Conservation (phyloP, 2,888 invertebrate genomes). For the Cyrtodaria siliqua region DNA sequence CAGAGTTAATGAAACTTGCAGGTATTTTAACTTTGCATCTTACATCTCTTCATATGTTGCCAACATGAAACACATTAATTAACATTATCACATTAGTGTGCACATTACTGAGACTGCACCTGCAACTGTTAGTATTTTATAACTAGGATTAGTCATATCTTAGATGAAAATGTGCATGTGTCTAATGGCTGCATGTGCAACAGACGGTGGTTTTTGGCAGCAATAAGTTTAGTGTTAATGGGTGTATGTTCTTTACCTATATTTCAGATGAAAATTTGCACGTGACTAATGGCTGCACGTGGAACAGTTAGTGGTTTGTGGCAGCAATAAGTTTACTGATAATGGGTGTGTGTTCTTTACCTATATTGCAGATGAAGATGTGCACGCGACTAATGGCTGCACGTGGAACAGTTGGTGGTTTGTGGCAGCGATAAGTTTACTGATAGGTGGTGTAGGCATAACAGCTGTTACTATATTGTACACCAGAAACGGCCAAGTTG, state of each 20-base stretch:
- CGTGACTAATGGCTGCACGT: conserved; percentile 60
- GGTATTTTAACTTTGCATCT: no score
- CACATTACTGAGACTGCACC: no score
- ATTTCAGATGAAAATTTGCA: conserved; percentile 51
- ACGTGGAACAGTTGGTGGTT: conserved; percentile 85
- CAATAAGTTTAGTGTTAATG: conserved; percentile 80
- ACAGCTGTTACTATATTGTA: conserved; percentile 80
- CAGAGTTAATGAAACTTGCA: no score
- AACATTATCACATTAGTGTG: no score
- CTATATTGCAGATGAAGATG: conserved; percentile 49
- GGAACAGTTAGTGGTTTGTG: conserved; percentile 85
- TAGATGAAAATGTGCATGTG: conserved; percentile 55
- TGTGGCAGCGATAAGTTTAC: conserved; percentile 81
- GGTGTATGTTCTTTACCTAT: neutral
- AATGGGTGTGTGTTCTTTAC: no score
- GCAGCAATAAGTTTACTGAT: conserved; percentile 83
- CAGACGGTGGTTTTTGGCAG: conserved; percentile 85
- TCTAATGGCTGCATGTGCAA: conserved; percentile 73
- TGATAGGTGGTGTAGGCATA: conserved; percentile 84
- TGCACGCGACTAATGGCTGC: conserved; percentile 37
- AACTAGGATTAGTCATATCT: no score
- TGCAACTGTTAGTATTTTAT: no score
- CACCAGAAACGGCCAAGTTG: conserved; percentile 61
- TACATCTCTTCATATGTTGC: no score
- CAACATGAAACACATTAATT: no score